Conservation (phyloP, 2,888 invertebrate species). For the Miltochrista miniata region DNA sequence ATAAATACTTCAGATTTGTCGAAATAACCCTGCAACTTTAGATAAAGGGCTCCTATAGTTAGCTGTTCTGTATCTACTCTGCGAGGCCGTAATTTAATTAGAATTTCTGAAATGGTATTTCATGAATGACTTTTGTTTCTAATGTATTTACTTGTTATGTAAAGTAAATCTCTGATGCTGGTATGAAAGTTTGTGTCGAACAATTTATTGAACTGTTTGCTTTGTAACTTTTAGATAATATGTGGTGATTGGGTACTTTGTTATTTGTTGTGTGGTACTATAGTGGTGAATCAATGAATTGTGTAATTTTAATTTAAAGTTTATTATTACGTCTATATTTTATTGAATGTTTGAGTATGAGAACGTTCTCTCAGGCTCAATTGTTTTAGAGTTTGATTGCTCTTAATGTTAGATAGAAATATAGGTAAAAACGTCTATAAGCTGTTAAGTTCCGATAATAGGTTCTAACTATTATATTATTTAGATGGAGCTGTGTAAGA, state of each 20-base stretch:
- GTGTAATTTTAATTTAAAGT: too few relatives aligned
- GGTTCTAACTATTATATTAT: too few relatives aligned
- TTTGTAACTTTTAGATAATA: background rate
- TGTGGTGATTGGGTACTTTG: background rate
- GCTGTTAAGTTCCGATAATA: too few relatives aligned
- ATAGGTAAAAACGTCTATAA: too few relatives aligned
- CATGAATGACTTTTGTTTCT: slow-evolving; percentile 64
- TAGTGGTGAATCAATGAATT: too few relatives aligned
- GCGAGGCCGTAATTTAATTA: slow-evolving; percentile 67
- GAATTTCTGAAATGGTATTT: slow-evolving; percentile 69
- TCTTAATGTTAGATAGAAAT: too few relatives aligned
- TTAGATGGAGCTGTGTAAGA: too few relatives aligned
- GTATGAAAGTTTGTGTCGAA: slow-evolving; percentile 44
- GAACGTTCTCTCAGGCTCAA: too few relatives aligned
- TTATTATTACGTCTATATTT: too few relatives aligned
- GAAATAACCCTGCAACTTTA: slow-evolving; percentile 66
- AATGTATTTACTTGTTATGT: slow-evolving; percentile 57
- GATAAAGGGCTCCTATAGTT: slow-evolving; percentile 64
- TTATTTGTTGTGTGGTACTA: too few relatives aligned
- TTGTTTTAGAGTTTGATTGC: too few relatives aligned
- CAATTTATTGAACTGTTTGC: slow-evolving; percentile 46
- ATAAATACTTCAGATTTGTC: slow-evolving; percentile 68
- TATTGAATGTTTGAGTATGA: too few relatives aligned
- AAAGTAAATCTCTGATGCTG: slow-evolving; percentile 43
- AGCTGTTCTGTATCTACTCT: slow-evolving; percentile 51